Percentiles rank a stretch among this genome's conserved stretches.
These are phyloP conservation scores for Pissodes strobi DNA, from an alignment of 1,140 invertebrate species.

Conservation along the genomic window DNA sequence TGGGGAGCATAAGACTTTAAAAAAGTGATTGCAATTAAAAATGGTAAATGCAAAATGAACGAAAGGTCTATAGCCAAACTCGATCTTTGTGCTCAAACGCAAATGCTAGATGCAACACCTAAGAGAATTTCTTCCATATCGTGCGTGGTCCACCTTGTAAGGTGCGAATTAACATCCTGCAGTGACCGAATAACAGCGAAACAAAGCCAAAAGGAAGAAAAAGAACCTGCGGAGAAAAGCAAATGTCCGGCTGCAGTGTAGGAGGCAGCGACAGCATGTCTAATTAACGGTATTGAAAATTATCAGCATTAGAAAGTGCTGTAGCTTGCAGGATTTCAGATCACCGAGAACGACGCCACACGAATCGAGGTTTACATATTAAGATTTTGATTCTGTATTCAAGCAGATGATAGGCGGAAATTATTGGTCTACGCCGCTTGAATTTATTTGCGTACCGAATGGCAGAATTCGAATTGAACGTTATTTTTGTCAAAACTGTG, in stretches of 20 bases:
- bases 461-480: too few species aligned
- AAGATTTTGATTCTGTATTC: too few species aligned
- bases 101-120: too few species aligned
- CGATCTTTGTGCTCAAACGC: too few species aligned
- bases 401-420: background rate
- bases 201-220: constrained; percentile 30
- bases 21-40: too few species aligned
- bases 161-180: constrained; percentile 7
- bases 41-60: too few species aligned
- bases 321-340: constrained; percentile 9
- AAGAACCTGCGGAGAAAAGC: constrained; percentile 31
- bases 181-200: constrained; percentile 29
- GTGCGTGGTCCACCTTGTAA: constrained; percentile 11
- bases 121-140: too few species aligned
- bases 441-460: too few species aligned
- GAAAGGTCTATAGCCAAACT: too few species aligned
- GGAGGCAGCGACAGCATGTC: constrained; percentile 38
- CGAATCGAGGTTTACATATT: background rate
- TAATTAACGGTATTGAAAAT: constrained; percentile 40
- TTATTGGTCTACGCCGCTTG: background rate
- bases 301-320: constrained; percentile 39
- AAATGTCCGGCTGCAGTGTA: constrained; percentile 34
- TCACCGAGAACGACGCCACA: background rate
- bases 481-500: too few species aligned
- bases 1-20: too few species aligned